Evolutionary conservation across 1,140 invertebrate genomes (phyloP).

Genomic region (Bombus confusus): DNA sequence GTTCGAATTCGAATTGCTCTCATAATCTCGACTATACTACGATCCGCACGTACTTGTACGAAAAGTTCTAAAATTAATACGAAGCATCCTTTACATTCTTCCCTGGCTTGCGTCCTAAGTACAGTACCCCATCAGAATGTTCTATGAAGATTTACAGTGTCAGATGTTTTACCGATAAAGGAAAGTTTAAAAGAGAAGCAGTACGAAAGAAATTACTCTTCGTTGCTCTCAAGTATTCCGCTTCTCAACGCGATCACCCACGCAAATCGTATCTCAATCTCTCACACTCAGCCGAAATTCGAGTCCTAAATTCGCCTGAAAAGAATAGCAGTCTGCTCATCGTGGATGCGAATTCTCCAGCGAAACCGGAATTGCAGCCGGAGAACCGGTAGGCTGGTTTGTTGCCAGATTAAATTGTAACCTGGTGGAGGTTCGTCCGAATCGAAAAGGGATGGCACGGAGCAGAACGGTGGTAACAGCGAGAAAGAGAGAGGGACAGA

Average conservation of each 20-base stretch:
- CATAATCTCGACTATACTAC: too few species aligned
- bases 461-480: background rate
- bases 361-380: background rate
- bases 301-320: background rate
- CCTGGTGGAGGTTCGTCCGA: background rate
- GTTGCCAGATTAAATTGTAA: constrained; percentile 55
- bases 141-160: too few species aligned
- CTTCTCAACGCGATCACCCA: background rate
- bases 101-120: too few species aligned
- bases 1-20: too few species aligned
- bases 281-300: background rate
- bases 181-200: too few species aligned
- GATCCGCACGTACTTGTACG: too few species aligned
- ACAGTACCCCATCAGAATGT: too few species aligned
- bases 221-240: background rate
- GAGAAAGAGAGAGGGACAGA: background rate
- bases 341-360: background rate
- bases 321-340: background rate
- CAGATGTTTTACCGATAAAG: too few species aligned
- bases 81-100: too few species aligned
- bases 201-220: too few species aligned
- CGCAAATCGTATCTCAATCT: background rate
- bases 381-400: constrained; percentile 25
- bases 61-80: too few species aligned
- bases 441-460: background rate